A percentile compares a stretch with the other conserved stretches of the same genome.
Conservation (phyloP, 2,113 vertebrate genomes). For the Buteo buteo region DNA sequence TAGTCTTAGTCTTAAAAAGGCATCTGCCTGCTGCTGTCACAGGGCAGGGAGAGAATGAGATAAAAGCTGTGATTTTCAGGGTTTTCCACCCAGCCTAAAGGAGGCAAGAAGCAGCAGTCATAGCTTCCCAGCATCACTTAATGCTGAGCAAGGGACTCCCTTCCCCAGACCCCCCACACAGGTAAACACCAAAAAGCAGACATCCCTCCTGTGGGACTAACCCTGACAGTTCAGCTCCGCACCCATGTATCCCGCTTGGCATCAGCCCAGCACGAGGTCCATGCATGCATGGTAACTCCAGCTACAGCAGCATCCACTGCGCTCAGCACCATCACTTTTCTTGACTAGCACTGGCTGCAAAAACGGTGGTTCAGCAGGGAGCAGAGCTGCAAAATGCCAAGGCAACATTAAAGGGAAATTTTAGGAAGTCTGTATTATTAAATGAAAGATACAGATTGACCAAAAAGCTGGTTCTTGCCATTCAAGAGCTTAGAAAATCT, state of each 20-base stretch:
- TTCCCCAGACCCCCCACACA: not conserved
- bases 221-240: not conserved
- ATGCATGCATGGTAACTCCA: not conserved
- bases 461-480: not conserved
- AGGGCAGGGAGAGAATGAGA: not conserved
- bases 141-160: not conserved
- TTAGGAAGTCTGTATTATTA: not conserved
- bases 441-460: not conserved
- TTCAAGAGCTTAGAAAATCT: not conserved
- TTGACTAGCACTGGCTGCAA: not conserved
- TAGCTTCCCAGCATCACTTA: not conserved
- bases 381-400: not conserved
- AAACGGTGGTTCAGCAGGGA: not conserved
- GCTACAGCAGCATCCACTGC: not conserved
- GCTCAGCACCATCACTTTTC: not conserved
- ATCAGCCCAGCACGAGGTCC: not conserved
- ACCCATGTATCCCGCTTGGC: not conserved
- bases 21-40: not conserved
- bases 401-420: not conserved
- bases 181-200: not conserved
- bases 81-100: not conserved
- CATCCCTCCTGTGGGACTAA: too few relatives aligned
- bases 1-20: not conserved
- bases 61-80: not conserved
- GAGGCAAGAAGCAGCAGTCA: not conserved